Base-by-base conservation (phyloP, 1,140 invertebrate genomes). In the Drosophila sturtevanti region DNA sequence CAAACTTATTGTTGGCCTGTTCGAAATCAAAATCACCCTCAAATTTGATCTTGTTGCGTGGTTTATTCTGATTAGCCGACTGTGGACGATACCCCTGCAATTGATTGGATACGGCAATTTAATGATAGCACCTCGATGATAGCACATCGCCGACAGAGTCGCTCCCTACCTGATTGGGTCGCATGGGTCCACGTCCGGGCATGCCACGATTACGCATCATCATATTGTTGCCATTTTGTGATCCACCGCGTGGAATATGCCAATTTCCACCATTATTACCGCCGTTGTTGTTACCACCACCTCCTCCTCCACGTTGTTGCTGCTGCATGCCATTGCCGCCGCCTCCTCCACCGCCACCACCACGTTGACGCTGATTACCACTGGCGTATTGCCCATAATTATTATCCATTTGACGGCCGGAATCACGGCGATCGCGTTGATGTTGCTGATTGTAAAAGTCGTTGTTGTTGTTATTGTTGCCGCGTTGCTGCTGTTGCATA, bases 1-100 rank as follows among this genome's bases (percentile, higher is more conserved):
- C 96, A 93, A 99, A 99, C 92, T 99, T 95, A 31, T 96, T 97
- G 93, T 99, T 99, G 7, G 98, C 97, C 92, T 98, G 96, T 91
- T 99, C 98, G 93, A 99, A 99, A 93, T 99, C 84, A 56, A 87
- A 87, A 52, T 87, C 84, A 9, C 84, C 84, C 59, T 87, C 84
- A 61, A 87, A 87, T 55, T 87, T 87, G 48, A 87, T 87, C 64
- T 87, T 87, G 65, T 87, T 87, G 14, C 84, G 84, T 31, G 79
- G 84, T 59, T 89, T 87, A 67, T 87, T 87, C 11, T 89, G 84
- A 62, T 87, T 89, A 41, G 84, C 68, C 59, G 79, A 89, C 56
- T 84, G 76, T 22, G 85, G 85, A 75, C 90, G 89, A 75, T 81
- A 91, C 59, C 85, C 85, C 87, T 91, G 58, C 14, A 72, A 69